Evolutionary conservation across 2,888 invertebrate species (phyloP).

Genomic region (Stenchaetothrips biformis): DNA sequence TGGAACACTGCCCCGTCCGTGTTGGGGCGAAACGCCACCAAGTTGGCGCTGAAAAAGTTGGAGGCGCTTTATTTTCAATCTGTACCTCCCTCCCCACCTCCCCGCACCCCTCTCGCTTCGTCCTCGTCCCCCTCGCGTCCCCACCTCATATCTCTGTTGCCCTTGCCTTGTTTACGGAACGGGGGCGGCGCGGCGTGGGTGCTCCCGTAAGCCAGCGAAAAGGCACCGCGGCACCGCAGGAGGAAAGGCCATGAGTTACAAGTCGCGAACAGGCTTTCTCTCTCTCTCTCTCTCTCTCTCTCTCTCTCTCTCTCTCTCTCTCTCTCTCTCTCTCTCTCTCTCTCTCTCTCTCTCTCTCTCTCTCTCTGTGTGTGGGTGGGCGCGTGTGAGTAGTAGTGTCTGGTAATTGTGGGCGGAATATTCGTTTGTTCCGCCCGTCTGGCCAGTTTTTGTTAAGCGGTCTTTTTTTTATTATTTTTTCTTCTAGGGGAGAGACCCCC

Average conservation of each 20-base stretch:
- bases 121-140: background rate
- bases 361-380: too few relatives aligned
- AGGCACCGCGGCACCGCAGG: background rate
- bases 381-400: too few relatives aligned
- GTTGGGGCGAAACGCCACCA: background rate
- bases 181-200: background rate
- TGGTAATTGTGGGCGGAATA: background rate
- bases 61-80: conserved; percentile 1
- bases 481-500: background rate
- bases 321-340: background rate
- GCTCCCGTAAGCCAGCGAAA: background rate
- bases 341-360: background rate
- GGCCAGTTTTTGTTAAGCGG: background rate
- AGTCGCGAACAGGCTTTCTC: background rate
- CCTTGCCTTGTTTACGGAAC: background rate
- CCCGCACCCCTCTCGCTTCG: background rate
- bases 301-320: background rate
- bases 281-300: background rate
- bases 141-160: background rate
- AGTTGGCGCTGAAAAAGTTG: background rate
- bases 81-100: background rate
- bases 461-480: too few relatives aligned
- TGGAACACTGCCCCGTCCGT: background rate
- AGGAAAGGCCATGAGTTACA: conserved; percentile 11
- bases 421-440: background rate